A percentile compares a stretch with the other conserved stretches of the same genome.
Conservation (phyloP, 1,140 invertebrate species). For the Drosophila azteca region DNA sequence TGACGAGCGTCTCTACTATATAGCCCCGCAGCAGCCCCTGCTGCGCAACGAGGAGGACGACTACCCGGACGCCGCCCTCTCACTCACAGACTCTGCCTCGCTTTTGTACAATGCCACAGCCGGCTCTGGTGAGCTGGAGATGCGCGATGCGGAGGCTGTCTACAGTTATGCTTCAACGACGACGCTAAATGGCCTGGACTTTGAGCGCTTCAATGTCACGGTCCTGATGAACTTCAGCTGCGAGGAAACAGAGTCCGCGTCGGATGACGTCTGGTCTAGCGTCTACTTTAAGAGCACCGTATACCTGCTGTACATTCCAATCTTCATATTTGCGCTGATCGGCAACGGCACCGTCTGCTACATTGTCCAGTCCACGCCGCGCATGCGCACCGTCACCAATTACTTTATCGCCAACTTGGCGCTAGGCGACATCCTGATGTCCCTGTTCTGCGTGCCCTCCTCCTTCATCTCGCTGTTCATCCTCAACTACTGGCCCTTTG, state of each 20-base stretch:
- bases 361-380: constrained; percentile 89
- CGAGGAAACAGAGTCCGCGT: constrained; percentile 41
- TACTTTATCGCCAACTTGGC: constrained; percentile 94
- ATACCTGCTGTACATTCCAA: constrained; percentile 89
- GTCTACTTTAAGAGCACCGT: constrained; percentile 87
- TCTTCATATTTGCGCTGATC: constrained; percentile 90
- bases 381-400: constrained; percentile 94
- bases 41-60: constrained; percentile 58
- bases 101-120: constrained; percentile 50
- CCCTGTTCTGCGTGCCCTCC: constrained; percentile 93
- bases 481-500: constrained; percentile 93
- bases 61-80: constrained; percentile 42
- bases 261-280: constrained; percentile 70
- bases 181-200: constrained; percentile 17
- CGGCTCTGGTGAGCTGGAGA: constrained; percentile 24
- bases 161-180: constrained; percentile 11
- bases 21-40: constrained; percentile 62
- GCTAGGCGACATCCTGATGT: constrained; percentile 93
- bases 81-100: constrained; percentile 24
- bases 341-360: constrained; percentile 93
- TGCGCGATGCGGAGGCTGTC: background rate
- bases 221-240: constrained; percentile 67
- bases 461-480: constrained; percentile 90
- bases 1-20: constrained; percentile 62
- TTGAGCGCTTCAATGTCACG: constrained; percentile 55